Base-by-base conservation (phyloP, 2,113 vertebrate species). In the Pantherophis guttatus region DNA sequence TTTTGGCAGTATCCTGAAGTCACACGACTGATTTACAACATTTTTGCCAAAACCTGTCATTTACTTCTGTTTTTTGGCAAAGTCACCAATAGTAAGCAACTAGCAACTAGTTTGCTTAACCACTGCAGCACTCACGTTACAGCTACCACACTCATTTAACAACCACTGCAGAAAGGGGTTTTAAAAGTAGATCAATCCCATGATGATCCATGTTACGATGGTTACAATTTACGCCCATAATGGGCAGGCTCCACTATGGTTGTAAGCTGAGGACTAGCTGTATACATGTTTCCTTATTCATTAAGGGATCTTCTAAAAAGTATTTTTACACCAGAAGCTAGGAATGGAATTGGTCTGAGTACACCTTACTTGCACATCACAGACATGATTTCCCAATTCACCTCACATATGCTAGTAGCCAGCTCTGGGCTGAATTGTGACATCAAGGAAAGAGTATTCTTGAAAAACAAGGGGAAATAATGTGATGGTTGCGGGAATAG, bases 351-450 rank as follows among this genome's bases (percentile, higher is more conserved):
- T 52, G 19, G 29, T 90, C 62, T 26, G 44, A 58, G 10, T 9
- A 23, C 5, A 81, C 3, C 33, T 89, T 81, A 54, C 8, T 1
- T 1, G 90, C 70, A 11, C n/a, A 0, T 11, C 85, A 88, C 85
- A 55, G 53, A 90, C 5, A 70, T 86, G 3, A n/a, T 50, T 50
- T 92, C 26, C 0, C 0, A 81, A 52, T 12, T 33, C 4, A 86
- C 2, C 8, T n/a, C 39, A 48, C 19, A 50, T 44, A 29, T 6
- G 7, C 75, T 50, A 48, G 58, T n/a, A 53, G 48, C 90, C 39
- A 91, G 17, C 6, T 48, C 39, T 12, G 15, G 39, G 3, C 54
- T 59, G 26, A 52, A 48, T 87, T 91, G n/a, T 5, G 57, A 24
- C 9, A 26, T 26, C 12, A 55, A 33, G 33, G n/a, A 55, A 87